phyloP scores from a whole-genome alignment of 1,140 invertebrate genomes.

The Hycleus cichorii region DNA sequence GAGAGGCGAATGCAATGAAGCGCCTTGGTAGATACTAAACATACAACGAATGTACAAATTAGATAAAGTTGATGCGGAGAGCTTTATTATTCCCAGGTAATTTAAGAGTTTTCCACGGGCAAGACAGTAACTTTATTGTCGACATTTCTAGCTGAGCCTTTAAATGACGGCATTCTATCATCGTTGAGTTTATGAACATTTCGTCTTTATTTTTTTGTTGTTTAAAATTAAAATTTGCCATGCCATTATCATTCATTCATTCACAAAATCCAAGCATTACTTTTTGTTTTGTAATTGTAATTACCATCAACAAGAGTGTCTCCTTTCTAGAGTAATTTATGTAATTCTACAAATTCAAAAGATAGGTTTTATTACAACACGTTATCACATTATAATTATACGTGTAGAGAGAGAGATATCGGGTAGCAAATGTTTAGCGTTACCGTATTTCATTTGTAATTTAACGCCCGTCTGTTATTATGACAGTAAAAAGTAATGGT shows the following conservation, averaged over 20 bases:
- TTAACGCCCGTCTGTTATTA: conserved; percentile 9
- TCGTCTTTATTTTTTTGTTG: too few relatives aligned
- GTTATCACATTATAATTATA: conserved; percentile 19
- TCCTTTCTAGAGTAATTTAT: not conserved
- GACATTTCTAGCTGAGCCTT: conserved; percentile 1
- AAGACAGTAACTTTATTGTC: conserved; percentile 13
- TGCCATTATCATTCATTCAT: too few relatives aligned
- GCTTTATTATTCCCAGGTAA: conserved; percentile 14
- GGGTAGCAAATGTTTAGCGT: conserved; percentile 8
- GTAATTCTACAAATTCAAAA: conserved; percentile 1
- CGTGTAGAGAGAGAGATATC: conserved; percentile 5
- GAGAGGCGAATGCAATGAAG: too few relatives aligned
- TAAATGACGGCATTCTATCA: not conserved
- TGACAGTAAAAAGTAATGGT: too few relatives aligned
- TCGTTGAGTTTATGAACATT: too few relatives aligned
- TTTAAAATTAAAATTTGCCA: too few relatives aligned
- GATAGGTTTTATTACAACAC: conserved; percentile 3
- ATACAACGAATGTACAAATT: conserved; percentile 8
- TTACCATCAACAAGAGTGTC: too few relatives aligned
- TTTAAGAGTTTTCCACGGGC: conserved; percentile 2
- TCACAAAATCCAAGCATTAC: too few relatives aligned
- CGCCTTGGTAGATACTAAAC: too few relatives aligned
- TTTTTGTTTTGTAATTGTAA: too few relatives aligned
- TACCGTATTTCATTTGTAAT: conserved; percentile 16
- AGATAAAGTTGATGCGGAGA: conserved; percentile 12